Conservation (phyloP, 2,888 invertebrate genomes). For the Agrypnus murinus region DNA sequence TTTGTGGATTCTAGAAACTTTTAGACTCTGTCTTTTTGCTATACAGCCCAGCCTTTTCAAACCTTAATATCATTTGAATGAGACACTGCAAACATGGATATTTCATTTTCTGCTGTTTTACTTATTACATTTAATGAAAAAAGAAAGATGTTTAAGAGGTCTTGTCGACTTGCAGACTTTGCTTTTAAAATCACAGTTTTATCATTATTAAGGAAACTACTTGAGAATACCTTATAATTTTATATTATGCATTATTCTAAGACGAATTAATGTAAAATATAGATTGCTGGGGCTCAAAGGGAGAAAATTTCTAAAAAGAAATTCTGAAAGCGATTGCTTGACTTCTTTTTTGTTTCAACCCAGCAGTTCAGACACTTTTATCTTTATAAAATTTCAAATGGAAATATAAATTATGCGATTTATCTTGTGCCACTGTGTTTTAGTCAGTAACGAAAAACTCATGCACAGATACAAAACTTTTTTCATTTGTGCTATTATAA, state of each 20-base stretch:
- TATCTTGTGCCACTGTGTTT: neutral
- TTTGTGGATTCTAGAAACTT: neutral
- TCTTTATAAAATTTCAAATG: neutral
- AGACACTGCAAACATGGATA: neutral
- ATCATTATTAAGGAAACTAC: too few species aligned
- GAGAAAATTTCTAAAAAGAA: too few species aligned
- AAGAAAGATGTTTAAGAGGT: too few species aligned
- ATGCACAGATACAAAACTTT: neutral
- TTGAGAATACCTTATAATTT: too few species aligned
- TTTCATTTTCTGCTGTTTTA: constrained; percentile 11
- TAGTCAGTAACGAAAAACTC: constrained; percentile 1
- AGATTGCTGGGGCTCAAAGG: too few species aligned
- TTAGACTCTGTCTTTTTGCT: neutral
- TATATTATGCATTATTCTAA: too few species aligned
- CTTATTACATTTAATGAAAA: constrained; percentile 11
- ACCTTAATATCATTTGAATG: constrained; percentile 2
- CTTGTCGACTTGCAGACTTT: too few species aligned
- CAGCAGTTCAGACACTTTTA: neutral
- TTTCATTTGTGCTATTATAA: constrained; percentile 7
- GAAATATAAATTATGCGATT: constrained; percentile 4
- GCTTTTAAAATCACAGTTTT: too few species aligned
- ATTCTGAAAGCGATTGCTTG: too few species aligned
- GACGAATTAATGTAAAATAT: too few species aligned
- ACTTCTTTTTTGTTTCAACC: too few species aligned
- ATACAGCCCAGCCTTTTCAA: constrained; percentile 2